Evolutionary conservation across 2,797 vertebrate species (phyloP), one percentile per base, ranked within the genome.

Genomic region (Bryconaethiops microstoma): DNA sequence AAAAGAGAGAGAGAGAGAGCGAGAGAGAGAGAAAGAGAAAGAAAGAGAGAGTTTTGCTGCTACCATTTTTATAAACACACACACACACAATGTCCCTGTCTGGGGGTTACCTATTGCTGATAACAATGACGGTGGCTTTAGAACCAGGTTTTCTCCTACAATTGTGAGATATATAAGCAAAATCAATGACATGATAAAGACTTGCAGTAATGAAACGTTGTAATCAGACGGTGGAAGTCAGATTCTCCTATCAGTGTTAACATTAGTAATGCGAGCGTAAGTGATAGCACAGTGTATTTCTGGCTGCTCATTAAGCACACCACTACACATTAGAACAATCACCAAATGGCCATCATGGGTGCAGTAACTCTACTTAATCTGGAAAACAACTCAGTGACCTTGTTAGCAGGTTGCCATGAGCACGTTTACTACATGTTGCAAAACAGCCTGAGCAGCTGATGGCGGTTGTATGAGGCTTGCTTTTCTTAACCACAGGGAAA

Each of bases 301-400:
- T n/a, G 48, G 16, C 65, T 60, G 57, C 78, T 88, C 57, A 78
- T 85, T 79, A 82, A 85, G 63, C 55, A 77, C 54, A 78, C 25
- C 29, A 55, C 68, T 62, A 40, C 40, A 72, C 69, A 75, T 52
- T 79, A 71, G 70, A 76, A 84, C 71, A 77, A 77, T 35, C 75
- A 72, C 45, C 10, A 57, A 82, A 82, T 79, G 60, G 39, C 67
- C 25, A 79, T 69, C 80, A 64, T 73, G 79, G 78, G 80, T 64
- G 59, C 63, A 63, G 59, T 83, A 78, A 76, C 71, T n/a, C 39
- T 50, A 42, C 48, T 80, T 72, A 76, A 78, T 74, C 39, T 70
- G 62, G 40, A 57, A 82, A 85, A 82, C 63, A 82, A 78, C 74
- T 77, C 74, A 84, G 67, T 63, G 29, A 83, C 70, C 80, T 83